Percentiles rank a stretch among this genome's conserved stretches.
Evolutionary conservation across 2,797 vertebrate species (phyloP).

Genomic region (Sebastolobus altivelis): DNA sequence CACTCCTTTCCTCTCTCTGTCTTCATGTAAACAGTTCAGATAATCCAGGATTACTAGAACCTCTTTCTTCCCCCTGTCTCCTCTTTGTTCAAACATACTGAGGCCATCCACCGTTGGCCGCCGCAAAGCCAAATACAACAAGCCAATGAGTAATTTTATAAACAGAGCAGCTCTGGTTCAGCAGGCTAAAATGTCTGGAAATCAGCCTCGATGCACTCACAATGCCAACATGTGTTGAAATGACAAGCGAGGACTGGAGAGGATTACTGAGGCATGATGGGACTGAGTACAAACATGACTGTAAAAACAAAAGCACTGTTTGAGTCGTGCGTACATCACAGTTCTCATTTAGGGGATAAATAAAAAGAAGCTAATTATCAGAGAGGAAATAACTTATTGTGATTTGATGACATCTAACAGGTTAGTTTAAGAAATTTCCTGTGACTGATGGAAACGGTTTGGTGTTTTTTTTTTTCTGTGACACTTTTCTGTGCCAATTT

Average conservation of each 20-base stretch:
- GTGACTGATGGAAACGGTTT: slow-evolving; percentile 4
- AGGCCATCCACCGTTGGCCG: neutral
- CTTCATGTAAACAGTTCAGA: neutral
- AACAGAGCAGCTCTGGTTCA: neutral
- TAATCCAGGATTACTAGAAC: slow-evolving; percentile 4
- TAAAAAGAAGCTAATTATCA: neutral
- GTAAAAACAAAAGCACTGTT: neutral
- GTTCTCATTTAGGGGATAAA: neutral
- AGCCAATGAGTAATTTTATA: slow-evolving; percentile 8
- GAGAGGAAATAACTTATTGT: neutral
- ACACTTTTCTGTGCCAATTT: neutral
- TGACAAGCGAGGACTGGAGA: neutral
- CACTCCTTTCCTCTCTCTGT: neutral
- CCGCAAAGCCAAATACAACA: slow-evolving; percentile 6
- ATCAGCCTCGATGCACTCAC: neutral
- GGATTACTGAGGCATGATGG: neutral
- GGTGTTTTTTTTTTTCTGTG: neutral
- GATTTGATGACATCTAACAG: neutral
- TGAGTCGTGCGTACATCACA: neutral
- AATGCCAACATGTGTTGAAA: neutral
- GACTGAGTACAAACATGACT: neutral
- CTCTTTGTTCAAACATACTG: neutral
- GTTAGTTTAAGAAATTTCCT: neutral
- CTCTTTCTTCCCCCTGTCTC: neutral
- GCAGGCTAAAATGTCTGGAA: neutral